phyloP scores from a whole-genome alignment of 2,113 vertebrate species.

The Istiophorus platypterus region DNA sequence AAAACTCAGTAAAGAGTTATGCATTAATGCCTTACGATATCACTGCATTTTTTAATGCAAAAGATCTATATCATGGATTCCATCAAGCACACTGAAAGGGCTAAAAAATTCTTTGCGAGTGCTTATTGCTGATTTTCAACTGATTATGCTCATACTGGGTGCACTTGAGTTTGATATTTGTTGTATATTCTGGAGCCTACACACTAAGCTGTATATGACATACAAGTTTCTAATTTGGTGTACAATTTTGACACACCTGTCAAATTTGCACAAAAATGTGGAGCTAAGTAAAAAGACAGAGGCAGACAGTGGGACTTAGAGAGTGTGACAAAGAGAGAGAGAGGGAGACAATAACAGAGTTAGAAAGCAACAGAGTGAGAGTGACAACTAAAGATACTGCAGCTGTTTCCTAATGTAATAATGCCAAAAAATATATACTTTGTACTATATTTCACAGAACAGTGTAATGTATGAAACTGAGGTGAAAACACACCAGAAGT shows the following conservation, averaged over 20 bases:
- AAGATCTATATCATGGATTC: conserved; percentile 52
- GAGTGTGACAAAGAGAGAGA: background rate
- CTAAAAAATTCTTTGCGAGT: conserved; percentile 54
- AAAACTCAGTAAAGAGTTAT: no score
- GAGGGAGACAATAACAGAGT: background rate
- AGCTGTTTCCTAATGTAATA: background rate
- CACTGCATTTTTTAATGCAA: conserved; percentile 20
- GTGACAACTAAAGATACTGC: background rate
- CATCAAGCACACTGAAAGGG: conserved; percentile 26
- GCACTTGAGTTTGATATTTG: conserved; percentile 40
- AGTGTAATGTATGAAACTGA: background rate
- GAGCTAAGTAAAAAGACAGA: background rate
- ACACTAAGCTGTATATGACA: conserved; percentile 15
- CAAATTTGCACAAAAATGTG: background rate
- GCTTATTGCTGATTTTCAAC: conserved; percentile 49
- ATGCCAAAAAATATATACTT: background rate
- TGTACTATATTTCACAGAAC: background rate
- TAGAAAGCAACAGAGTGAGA: background rate
- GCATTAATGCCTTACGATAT: no score
- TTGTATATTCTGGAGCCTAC: conserved; percentile 21
- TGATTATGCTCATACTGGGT: conserved; percentile 46
- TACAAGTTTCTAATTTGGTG: conserved; percentile 17
- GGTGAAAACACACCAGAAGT: no score
- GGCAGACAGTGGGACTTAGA: background rate
- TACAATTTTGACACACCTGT: conserved; percentile 18